Evolutionary conservation across 2,888 invertebrate species (phyloP).

Genomic region (Philonicus albiceps): DNA sequence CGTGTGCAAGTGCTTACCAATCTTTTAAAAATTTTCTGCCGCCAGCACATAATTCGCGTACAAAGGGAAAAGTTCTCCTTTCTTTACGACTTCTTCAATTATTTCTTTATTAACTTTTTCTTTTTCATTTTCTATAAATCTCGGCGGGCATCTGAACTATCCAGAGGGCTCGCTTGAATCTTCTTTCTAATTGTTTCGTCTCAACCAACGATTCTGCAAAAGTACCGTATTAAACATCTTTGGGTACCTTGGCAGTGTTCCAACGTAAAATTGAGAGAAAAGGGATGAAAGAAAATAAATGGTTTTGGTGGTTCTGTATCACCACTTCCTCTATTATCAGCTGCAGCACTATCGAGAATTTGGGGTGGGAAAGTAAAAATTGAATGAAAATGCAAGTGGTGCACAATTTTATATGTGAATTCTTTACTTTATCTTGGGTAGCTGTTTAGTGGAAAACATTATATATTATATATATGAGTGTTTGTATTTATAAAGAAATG

Average conservation of each 20-base stretch:
- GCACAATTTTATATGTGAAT: not conserved
- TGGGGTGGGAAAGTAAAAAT: not conserved
- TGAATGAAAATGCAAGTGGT: not conserved
- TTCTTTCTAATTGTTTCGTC: not conserved
- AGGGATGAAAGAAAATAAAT: not conserved
- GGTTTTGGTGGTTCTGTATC: not conserved
- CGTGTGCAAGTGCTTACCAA: not conserved
- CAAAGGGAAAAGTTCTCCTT: not conserved
- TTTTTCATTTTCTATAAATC: constrained; percentile 12
- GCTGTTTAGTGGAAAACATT: not conserved
- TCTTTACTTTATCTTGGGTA: not conserved
- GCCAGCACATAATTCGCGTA: not conserved
- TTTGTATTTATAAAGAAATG: too few relatives aligned
- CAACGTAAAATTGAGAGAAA: not conserved
- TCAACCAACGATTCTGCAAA: not conserved
- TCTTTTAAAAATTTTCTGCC: not conserved
- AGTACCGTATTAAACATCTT: not conserved
- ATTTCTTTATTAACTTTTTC: constrained; percentile 13
- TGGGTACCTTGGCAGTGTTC: constrained; percentile 20
- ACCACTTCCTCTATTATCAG: not conserved
- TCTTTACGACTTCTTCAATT: constrained; percentile 11
- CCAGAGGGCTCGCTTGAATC: not conserved
- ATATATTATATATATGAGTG: too few relatives aligned
- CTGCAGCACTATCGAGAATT: not conserved
- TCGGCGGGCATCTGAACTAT: not conserved